Conservation (phyloP, 2,888 invertebrate genomes). For the Erynnis tages region DNA sequence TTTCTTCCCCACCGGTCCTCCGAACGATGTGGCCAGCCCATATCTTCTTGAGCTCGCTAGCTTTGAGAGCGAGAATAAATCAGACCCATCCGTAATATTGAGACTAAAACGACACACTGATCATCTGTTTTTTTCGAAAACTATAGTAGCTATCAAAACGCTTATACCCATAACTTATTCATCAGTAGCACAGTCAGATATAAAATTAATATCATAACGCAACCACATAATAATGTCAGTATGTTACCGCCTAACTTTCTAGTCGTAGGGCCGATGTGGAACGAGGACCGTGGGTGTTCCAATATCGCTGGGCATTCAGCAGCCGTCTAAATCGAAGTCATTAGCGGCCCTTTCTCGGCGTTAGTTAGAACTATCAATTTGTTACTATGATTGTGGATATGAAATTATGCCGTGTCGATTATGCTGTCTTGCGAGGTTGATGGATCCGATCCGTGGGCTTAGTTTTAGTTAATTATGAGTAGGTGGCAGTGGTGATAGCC, state of each 20-base stretch:
- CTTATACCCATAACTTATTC: too few species aligned
- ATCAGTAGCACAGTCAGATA: constrained; percentile 1
- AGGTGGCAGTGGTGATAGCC: too few species aligned
- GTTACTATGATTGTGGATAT: constrained; percentile 10
- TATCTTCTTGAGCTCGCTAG: too few species aligned
- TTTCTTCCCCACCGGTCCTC: too few species aligned
- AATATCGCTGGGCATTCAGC: constrained; percentile 3
- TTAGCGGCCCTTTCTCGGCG: constrained; percentile 19
- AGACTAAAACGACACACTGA: too few species aligned
- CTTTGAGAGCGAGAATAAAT: too few species aligned
- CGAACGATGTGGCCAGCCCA: too few species aligned
- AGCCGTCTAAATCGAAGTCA: constrained; percentile 7
- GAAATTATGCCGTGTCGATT: constrained; percentile 2
- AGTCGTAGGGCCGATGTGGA: constrained; percentile 11
- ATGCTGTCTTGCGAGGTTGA: neutral
- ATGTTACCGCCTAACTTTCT: constrained; percentile 18
- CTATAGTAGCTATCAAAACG: too few species aligned
- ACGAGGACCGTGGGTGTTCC: constrained; percentile 17
- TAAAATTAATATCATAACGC: neutral
- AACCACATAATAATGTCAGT: constrained; percentile 18
- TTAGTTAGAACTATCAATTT: constrained; percentile 4
- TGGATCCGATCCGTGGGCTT: too few species aligned
- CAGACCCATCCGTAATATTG: too few species aligned
- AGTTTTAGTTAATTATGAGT: too few species aligned
- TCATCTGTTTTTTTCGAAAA: too few species aligned